Evolutionary conservation across 2,797 vertebrate species (phyloP).

Genomic region (Pogonophryne albipinna): DNA sequence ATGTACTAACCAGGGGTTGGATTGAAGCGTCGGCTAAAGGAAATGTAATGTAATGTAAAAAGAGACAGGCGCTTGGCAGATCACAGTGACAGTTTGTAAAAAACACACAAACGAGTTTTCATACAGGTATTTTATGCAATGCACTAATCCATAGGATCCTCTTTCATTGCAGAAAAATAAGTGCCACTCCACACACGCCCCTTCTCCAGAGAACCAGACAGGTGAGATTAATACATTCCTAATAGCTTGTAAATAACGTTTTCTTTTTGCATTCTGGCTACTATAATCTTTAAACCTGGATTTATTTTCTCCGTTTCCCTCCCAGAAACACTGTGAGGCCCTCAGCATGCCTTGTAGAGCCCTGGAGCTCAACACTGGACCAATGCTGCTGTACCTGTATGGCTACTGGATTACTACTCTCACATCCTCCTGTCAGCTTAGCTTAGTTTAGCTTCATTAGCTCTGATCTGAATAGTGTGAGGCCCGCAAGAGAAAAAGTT

Average conservation of each 20-base stretch:
- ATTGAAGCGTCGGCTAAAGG: no score
- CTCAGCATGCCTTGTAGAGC: slow-evolving; percentile 72
- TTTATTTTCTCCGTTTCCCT: slow-evolving; percentile 61
- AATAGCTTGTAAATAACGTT: neutral
- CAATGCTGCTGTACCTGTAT: slow-evolving; percentile 85
- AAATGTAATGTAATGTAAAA: no score
- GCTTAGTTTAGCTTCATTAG: slow-evolving; percentile 36
- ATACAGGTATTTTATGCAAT: neutral
- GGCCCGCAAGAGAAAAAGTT: neutral
- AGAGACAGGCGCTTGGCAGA: neutral
- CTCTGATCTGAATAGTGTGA: slow-evolving; percentile 23
- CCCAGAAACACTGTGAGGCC: slow-evolving; percentile 81
- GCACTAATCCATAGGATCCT: slow-evolving; percentile 1
- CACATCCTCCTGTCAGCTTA: slow-evolving; percentile 45
- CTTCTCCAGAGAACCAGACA: slow-evolving; percentile 82
- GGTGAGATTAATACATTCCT: slow-evolving; percentile 78
- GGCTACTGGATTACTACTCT: slow-evolving; percentile 67
- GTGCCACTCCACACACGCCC: slow-evolving; percentile 78
- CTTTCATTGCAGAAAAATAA: slow-evolving; percentile 80
- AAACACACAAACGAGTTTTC: neutral
- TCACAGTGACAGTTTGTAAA: neutral
- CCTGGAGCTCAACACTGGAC: slow-evolving; percentile 82
- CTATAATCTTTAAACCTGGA: neutral
- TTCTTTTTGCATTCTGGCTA: neutral
- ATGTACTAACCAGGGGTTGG: no score